A percentile compares a stretch with the other conserved stretches of the same genome.
phyloP scores from a whole-genome alignment of 2,888 invertebrate genomes.

The Dynastes hyllus region DNA sequence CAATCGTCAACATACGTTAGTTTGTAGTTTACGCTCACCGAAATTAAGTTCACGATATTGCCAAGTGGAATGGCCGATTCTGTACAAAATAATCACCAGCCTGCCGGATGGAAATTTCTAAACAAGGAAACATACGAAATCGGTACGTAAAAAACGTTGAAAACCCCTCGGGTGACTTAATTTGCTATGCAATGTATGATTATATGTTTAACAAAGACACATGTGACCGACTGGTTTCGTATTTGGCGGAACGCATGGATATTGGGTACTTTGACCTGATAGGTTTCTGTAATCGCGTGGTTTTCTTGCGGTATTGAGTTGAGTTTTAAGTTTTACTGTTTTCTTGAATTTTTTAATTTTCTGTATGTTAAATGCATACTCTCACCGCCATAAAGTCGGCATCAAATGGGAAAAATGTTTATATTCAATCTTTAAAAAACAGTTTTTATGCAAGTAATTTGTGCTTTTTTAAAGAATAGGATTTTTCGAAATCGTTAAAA shows the following conservation, averaged over 20 bases:
- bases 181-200: background rate
- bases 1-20: conserved; percentile 15
- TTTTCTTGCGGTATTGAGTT: background rate
- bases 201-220: background rate
- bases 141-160: conserved; percentile 51
- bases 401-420: too few species aligned
- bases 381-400: too few species aligned
- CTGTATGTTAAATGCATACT: too few species aligned
- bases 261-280: conserved; percentile 7
- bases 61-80: conserved; percentile 7
- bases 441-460: too few species aligned
- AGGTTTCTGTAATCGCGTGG: conserved; percentile 8
- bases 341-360: too few species aligned
- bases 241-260: conserved; percentile 34
- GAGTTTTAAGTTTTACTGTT: background rate
- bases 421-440: too few species aligned
- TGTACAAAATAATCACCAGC: conserved; percentile 46
- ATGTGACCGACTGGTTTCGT: background rate
- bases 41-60: background rate
- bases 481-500: too few species aligned
- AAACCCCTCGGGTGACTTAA: background rate
- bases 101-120: conserved; percentile 55
- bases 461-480: too few species aligned
- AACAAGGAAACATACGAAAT: conserved; percentile 57
- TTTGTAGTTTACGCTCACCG: conserved; percentile 10